Evolutionary conservation across 1,140 invertebrate genomes (phyloP).

Genomic region (Ceratina japonica): DNA sequence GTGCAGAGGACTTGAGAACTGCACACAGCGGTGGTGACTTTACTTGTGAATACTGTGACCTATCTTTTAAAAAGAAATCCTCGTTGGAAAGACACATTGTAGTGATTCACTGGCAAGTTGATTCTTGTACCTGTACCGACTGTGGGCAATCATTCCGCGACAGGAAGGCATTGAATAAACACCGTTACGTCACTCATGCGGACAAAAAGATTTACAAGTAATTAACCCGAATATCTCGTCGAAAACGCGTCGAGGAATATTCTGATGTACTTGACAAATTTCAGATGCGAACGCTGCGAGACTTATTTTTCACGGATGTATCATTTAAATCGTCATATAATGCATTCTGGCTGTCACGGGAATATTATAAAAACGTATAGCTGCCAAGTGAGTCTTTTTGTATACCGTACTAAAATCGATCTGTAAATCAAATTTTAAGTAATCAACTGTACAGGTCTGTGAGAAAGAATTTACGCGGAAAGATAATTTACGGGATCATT

Average conservation of each 20-base stretch:
- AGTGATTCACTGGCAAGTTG: slow-evolving; percentile 79
- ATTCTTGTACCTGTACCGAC: slow-evolving; percentile 76
- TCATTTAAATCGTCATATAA: slow-evolving; percentile 87
- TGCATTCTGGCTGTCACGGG: slow-evolving; percentile 87
- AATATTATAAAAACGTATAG: slow-evolving; percentile 80
- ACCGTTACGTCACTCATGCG: slow-evolving; percentile 78
- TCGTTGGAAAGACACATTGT: slow-evolving; percentile 79
- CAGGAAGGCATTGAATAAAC: slow-evolving; percentile 79
- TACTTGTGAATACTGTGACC: slow-evolving; percentile 78
- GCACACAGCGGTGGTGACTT: slow-evolving; percentile 78
- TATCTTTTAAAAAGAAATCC: slow-evolving; percentile 78
- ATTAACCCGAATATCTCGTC: not conserved
- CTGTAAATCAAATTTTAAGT: slow-evolving; percentile 37
- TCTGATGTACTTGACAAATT: slow-evolving; percentile 61
- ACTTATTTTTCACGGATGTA: slow-evolving; percentile 87
- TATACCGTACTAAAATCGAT: not conserved
- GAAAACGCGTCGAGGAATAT: slow-evolving; percentile 16
- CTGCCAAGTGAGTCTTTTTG: slow-evolving; percentile 80
- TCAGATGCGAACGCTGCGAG: slow-evolving; percentile 82
- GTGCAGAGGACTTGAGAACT: slow-evolving; percentile 78
- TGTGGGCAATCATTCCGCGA: slow-evolving; percentile 78
- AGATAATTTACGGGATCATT: slow-evolving; percentile 88
- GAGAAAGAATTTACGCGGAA: slow-evolving; percentile 86
- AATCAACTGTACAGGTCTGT: slow-evolving; percentile 81
- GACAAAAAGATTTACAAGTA: slow-evolving; percentile 72